phyloP scores from a whole-genome alignment of 2,113 vertebrate species.

The Crotalus viridis region DNA sequence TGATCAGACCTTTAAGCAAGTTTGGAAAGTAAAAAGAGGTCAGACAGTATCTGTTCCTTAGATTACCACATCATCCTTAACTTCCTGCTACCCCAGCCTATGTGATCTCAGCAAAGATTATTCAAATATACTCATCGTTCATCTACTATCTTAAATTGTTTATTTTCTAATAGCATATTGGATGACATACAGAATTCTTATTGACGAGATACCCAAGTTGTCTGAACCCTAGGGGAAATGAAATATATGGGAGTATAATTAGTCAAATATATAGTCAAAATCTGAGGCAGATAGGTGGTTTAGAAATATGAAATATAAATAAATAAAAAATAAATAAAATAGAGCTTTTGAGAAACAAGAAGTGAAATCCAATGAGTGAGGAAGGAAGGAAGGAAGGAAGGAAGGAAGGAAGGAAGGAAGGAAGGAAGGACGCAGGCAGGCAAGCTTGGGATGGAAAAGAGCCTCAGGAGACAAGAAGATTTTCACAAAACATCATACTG shows the following conservation, averaged over 20 bases:
- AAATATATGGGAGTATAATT: background rate
- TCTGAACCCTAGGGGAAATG: background rate
- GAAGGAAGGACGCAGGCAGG: background rate
- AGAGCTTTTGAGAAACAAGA: background rate
- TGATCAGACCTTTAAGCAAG: background rate
- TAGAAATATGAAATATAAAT: background rate
- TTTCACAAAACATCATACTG: background rate
- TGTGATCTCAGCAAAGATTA: background rate
- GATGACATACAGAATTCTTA: background rate
- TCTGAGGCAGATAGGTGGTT: background rate
- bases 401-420: too few relatives aligned
- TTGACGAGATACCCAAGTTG: background rate
- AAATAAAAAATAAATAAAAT: background rate
- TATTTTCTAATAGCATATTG: background rate
- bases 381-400: too few relatives aligned
- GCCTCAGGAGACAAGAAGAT: background rate
- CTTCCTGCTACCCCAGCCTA: background rate
- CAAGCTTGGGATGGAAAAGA: background rate
- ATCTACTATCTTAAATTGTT: background rate
- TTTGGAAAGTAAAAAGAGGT: background rate
- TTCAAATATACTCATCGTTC: background rate
- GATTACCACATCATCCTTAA: background rate
- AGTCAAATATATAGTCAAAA: background rate
- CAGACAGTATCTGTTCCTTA: background rate
- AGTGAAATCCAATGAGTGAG: background rate